These are phyloP conservation scores for Hydropotes inermis DNA, from an alignment of 2,113 vertebrate species.

Conservation along the genomic window DNA sequence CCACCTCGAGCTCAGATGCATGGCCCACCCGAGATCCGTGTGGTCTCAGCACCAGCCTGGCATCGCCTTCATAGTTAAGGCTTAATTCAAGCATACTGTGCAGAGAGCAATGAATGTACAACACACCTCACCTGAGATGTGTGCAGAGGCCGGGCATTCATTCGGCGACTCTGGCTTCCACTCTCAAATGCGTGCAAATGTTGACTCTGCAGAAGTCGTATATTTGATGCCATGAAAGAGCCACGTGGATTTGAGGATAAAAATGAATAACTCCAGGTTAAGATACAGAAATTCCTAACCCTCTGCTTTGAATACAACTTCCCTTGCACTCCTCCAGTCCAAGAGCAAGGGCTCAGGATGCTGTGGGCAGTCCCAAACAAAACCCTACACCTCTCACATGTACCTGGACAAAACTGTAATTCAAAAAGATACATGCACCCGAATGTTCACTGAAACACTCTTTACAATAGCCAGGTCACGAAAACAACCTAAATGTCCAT, in stretches of 20 bases:
- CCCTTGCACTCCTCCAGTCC: fast-evolving
- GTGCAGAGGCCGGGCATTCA: background rate
- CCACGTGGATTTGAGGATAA: background rate
- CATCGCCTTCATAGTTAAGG: background rate
- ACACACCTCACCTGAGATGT: background rate
- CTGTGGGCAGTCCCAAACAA: background rate
- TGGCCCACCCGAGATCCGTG: background rate
- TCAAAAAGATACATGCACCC: background rate
- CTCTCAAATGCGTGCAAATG: background rate
- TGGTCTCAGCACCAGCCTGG: background rate
- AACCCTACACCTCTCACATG: background rate
- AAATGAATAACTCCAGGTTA: background rate
- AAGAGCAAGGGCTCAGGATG: background rate
- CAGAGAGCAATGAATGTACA: fast-evolving
- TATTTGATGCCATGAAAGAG: background rate
- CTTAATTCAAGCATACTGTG: background rate
- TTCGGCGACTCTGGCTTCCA: background rate
- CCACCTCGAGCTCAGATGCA: background rate
- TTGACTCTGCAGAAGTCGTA: background rate
- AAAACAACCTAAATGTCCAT: background rate
- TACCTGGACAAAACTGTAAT: background rate
- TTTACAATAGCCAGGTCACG: background rate
- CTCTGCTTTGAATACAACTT: background rate
- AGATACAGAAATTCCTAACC: background rate
- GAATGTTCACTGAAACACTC: background rate